Base-by-base conservation (phyloP, 1,140 invertebrate species). In the Frieseomelitta varia region DNA sequence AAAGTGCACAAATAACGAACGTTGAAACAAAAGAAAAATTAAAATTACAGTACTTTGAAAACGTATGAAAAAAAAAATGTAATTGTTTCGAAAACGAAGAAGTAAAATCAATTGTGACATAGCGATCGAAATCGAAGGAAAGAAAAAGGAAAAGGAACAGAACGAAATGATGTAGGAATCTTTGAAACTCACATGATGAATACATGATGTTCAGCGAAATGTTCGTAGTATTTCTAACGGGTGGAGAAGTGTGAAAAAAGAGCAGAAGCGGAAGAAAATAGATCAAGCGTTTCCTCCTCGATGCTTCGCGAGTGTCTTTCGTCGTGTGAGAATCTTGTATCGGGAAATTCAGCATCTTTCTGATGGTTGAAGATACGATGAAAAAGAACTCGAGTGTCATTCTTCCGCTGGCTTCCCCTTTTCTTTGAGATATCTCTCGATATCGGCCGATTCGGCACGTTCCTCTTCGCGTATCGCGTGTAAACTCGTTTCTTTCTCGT, bases 371-470 rank as follows among this genome's bases (percentile, higher is more conserved):
- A 81, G 88, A 90, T 87, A 89, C 69, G 68, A 53, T 65, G 77
- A 76, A 79, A 76, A 79, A 34, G 67, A 81, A 78, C 79, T 82
- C 81, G 81, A 89, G 88, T 88, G 73, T 84, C 78, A 76, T 69
- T 79, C 85, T 86, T 73, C 69, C 75, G 73, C 68, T 77, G 78
- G 75, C 85, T 87, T 72, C 75, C 69, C 21, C 58, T 63, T 65
- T 56, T 77, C 80, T 81, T 77, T 69, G 55, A 65, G 55, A 88
- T 83, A 88, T 86, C 68, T 77, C 67, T 68, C 72, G 61, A 39
- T 67, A 86, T 88, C 84, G 80, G 55, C 78, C 84, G 88, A 88
- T 86, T 89, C n/a, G 85, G 85, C 88, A 89, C 87, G 88, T 89
- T 89, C 86, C 79, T 68, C 79, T 63, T 58, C 73, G 53, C 73